Evolutionary conservation across 2,888 invertebrate genomes (phyloP), one percentile per base, ranked within the genome.

Genomic region (Eupithecia pulchellata): DNA sequence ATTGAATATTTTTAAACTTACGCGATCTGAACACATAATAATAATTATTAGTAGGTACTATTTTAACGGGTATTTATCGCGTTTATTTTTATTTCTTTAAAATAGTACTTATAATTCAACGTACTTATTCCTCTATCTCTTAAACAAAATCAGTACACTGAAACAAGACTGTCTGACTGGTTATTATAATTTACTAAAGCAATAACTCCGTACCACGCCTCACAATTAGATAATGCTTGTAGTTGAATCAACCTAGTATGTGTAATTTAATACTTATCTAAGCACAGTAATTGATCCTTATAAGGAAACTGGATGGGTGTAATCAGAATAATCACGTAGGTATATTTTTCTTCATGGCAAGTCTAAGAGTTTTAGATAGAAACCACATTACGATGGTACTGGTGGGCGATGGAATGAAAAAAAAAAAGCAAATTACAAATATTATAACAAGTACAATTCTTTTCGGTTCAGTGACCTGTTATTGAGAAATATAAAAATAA

Each of bases 241-340:
- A 86, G 86, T 86, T 85, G 84, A 82, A 82, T 81, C 64, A 55
- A 55, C 36, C 27, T 66, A 73, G 69, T 66, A 55, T 73, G 65
- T 68, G 60, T 66, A 72, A 75, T 57, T 69, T 69, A 57, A 69
- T 69, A 69, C 65, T 73, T 70, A 66, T 71, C 64, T 71, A 75
- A 64, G 70, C 77, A 79, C 75, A 82, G 79, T 79, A 79, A 81
- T 80, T 73, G 68, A 75, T 79, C 84, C 80, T 66, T 82, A 83
- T 80, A 86, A 81, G 86, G 86, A 81, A 86, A 86, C 82, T 79
- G 27, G 64, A 64, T 68, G 69, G 70, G 64, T 29, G 64, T 70
- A 55, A 69, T 66, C 52, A 68, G 62, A 70, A 63, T 69, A 67
- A 69, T 64, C 52, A 62, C 11, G 70, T 69, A 76, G n/a, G 61